Base-by-base conservation (phyloP, 2,888 invertebrate species). In the Phanerotoma sp. region DNA sequence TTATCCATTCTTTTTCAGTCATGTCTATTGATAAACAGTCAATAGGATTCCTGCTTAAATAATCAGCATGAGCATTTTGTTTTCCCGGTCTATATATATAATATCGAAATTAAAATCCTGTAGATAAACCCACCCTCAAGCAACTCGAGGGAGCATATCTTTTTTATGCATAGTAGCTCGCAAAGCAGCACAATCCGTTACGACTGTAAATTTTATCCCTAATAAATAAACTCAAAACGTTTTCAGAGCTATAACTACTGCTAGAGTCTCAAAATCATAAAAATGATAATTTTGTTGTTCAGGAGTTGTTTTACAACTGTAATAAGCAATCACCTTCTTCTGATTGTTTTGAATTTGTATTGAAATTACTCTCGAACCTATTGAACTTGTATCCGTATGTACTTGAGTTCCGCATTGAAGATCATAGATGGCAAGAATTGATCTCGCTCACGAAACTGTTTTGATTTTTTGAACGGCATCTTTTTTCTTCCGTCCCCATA, bases 341-440 rank as follows among this genome's bases (percentile, higher is more conserved):
- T 5, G 15, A 53, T 63, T 51, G 4, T 25, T 35, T 4, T 61
- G 48, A 0, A 54, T 35, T 50, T 75, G 75, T 37, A 74, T 42
- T 0, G 76, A 25, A 4, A 77, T 69, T 1, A 70, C 74, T 5
- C 49, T 71, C 58, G 63, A 59, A 0, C 74, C 74, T 0, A 60
- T n/a, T n/a, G 66, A 61, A 21, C 70, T 68, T 0, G 75, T 74
- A 47, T 76, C 75, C 0, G 75, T 75, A 30, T 76, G 75, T 1
- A 72, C 40, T 35, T 74, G 51, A 6, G 66, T 69, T 20, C 66
- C 61, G 4, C 52, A 44, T 1, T 40, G 38, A 1, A 62, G 62
- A 16, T 72, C 61, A 40, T 66, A 72, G 2, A 74, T 50, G 0
- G 65, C 61, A 9, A 77, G 42, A 0, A 73, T 55, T 11, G 65